Evolutionary conservation across 2,113 vertebrate species (phyloP).

Genomic region (Oreochromis tanganicae): DNA sequence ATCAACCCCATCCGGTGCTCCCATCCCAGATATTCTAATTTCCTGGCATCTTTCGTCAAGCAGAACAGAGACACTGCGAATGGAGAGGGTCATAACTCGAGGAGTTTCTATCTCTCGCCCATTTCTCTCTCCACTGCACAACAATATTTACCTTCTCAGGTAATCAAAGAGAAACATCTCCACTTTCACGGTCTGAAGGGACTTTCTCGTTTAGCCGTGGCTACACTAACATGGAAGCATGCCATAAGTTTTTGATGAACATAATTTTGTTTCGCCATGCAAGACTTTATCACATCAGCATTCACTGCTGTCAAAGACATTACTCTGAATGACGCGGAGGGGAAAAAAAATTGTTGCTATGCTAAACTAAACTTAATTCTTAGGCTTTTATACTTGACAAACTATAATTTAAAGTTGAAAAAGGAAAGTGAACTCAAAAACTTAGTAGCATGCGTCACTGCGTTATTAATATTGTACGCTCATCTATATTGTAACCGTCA

Average conservation of each 20-base stretch:
- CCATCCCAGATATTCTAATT: slow-evolving; percentile 8
- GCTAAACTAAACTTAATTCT: not conserved
- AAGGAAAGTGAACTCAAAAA: not conserved
- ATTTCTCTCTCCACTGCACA: slow-evolving; percentile 14
- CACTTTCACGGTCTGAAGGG: not conserved
- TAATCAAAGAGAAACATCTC: slow-evolving; percentile 6
- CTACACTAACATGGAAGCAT: not conserved
- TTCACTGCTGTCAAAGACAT: not conserved
- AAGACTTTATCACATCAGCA: not conserved
- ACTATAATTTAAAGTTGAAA: not conserved
- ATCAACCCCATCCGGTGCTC: not conserved
- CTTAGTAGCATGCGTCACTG: not conserved
- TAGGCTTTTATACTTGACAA: not conserved
- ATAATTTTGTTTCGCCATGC: not conserved
- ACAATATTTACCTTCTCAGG: slow-evolving; percentile 2
- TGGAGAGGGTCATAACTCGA: not conserved
- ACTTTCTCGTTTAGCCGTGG: not conserved
- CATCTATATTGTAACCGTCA: not conserved
- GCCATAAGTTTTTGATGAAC: not conserved
- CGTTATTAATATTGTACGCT: not conserved
- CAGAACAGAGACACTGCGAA: not conserved
- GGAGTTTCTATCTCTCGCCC: not conserved
- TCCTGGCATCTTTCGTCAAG: not conserved
- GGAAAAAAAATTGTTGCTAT: not conserved
- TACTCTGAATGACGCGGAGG: not conserved